Evolutionary conservation across 1,140 invertebrate genomes (phyloP), one percentile per base, ranked within the genome.

Genomic region (Drosophila tani): DNA sequence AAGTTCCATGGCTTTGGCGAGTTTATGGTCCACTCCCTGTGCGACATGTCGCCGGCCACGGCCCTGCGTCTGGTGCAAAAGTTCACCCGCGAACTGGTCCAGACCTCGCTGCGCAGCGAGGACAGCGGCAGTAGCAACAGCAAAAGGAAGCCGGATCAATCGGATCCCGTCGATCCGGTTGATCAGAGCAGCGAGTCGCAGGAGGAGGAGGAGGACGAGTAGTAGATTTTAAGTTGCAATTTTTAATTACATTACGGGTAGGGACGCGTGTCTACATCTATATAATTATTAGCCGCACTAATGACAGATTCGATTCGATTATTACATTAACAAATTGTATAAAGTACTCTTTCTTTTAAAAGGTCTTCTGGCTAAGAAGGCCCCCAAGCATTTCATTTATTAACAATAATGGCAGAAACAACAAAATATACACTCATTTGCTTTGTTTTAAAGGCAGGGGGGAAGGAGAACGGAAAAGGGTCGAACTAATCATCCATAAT

Each of bases 1-100:
- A 93, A 92, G 62, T 93, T 82, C 70, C 81, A 76, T 57, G 91
- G 92, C 49, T 93, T 93, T 57, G 92, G 92, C 41, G 78, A 92
- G 49, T 93, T 93, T 49, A 73, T 93, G 43, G 66, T 79, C 9
- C 80, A 92, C 43, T 91, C 91, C 15, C 67, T 93, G 14, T 62
- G 71, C 68, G 92, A 93, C 47, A 71, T 93, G 71, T 79, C 91
- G 17, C 63, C 69, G 9, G 14, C 67, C n/a, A 68, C 64, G 7
- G 86, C 92, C 27, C 66, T 93, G 70, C 79, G 82, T 17, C 56
- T 93, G 50, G 78, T 93, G 5, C 87, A 92, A 43, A 92, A 81
- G 64, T 92, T 93, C 63, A 92, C 92, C 14, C 79, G 77, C 21
- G 92, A 93, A 47, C 56, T 93, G 40, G 86, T 92, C 9, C 82